phyloP scores from a whole-genome alignment of 2,888 invertebrate genomes.

The Pseudococcus viburni region DNA sequence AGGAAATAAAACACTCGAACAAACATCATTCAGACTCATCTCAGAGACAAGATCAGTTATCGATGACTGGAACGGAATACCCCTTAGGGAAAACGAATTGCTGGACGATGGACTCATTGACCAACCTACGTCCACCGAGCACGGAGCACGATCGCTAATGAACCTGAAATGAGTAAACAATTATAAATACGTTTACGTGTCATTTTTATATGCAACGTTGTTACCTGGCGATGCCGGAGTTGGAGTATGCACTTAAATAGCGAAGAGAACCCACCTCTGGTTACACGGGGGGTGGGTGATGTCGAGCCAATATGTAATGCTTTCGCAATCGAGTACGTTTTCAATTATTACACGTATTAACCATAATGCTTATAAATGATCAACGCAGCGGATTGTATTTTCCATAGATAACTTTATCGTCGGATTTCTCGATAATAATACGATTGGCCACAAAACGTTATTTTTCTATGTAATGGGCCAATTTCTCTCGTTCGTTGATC shows the following conservation, averaged over 20 bases:
- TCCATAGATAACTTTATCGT: background rate
- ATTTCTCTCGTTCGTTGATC: too few relatives aligned
- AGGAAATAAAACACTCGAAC: too few relatives aligned
- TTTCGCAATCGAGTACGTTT: background rate
- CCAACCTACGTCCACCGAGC: background rate
- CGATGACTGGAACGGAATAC: background rate
- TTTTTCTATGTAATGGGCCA: too few relatives aligned
- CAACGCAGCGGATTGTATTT: background rate
- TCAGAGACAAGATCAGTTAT: background rate
- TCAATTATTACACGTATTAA: background rate
- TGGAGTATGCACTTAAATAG: background rate
- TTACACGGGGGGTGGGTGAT: too few relatives aligned
- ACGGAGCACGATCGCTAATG: background rate
- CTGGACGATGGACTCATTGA: background rate
- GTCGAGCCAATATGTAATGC: background rate
- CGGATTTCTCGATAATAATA: too few relatives aligned
- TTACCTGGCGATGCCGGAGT: background rate
- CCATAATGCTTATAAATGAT: background rate
- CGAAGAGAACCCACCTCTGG: background rate
- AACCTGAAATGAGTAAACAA: conserved; percentile 35
- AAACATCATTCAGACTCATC: background rate
- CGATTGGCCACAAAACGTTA: too few relatives aligned
- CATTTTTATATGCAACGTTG: background rate
- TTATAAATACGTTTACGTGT: background rate
- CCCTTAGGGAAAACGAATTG: background rate